Conservation (phyloP, 2,113 vertebrate species). For the Silurus asotus region DNA sequence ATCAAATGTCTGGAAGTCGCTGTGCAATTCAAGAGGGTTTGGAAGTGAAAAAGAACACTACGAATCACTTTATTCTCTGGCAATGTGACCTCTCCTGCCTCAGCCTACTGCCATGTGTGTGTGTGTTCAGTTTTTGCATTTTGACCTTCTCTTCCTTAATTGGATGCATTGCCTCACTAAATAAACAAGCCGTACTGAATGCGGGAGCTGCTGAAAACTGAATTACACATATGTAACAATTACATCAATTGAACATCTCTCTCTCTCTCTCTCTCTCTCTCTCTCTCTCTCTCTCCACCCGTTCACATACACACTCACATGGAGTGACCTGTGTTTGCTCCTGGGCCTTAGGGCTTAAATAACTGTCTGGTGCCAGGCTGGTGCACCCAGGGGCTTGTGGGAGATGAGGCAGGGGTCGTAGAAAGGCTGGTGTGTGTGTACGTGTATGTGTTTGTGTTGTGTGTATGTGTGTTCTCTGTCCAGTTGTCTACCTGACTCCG, state of each 20-base stretch:
- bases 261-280: slow-evolving; percentile 31
- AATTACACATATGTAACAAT: slow-evolving; percentile 28
- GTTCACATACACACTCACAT: slow-evolving; percentile 12
- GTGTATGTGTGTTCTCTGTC: slow-evolving; percentile 23
- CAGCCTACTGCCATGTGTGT: not conserved
- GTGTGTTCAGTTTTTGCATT: not conserved
- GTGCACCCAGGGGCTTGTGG: slow-evolving; percentile 71
- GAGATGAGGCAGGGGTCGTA: slow-evolving; percentile 72
- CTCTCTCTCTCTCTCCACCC: slow-evolving; percentile 18
- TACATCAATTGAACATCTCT: slow-evolving; percentile 16
- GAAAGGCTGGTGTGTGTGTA: slow-evolving; percentile 47
- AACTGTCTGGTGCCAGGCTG: slow-evolving; percentile 79
- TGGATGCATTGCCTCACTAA: slow-evolving; percentile 5
- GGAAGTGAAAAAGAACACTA: slow-evolving; percentile 7
- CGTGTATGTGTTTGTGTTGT: slow-evolving; percentile 13
- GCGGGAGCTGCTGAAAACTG: not conserved
- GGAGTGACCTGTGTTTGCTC: slow-evolving; percentile 68
- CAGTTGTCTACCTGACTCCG: slow-evolving; percentile 41
- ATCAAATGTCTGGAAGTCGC: not conserved
- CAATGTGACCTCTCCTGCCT: not conserved
- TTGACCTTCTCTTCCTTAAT: not conserved
- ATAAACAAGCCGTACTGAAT: not conserved
- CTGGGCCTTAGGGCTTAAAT: slow-evolving; percentile 71
- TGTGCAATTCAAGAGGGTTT: not conserved
- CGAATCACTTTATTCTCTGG: not conserved